Evolutionary conservation across 2,797 vertebrate genomes (phyloP), one percentile per base, ranked within the genome.

Genomic region (Mus caroli): DNA sequence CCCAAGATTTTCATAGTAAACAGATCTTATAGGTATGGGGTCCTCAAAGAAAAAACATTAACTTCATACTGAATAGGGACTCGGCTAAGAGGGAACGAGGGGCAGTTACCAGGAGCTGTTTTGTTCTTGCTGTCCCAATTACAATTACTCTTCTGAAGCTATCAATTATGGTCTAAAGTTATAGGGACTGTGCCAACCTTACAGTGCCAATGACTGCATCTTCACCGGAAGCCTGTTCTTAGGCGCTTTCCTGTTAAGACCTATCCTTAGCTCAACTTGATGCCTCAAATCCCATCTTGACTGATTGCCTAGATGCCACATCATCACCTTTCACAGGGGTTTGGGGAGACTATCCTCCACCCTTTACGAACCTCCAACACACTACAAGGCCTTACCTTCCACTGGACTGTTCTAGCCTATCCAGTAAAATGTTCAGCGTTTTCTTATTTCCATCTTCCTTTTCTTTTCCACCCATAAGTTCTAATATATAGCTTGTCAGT

Each of bases 121-220:
- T 28, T 52, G 26, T 26, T 82, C 71, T 37, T 4, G 22, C 24
- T n/a, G 8, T 43, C 3, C 28, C 20, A 40, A 85, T 0, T 1
- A 1, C 10, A 62, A 46, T 40, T 20, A 56, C 10, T 11, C 37
- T 34, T 69, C 46, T 80, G 90, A 52, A 73, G 31, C 12, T 62
- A 50, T 78, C 52, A 13, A 50, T 6, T 26, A 3, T 0, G 7
- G 19, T 87, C 50, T 46, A 28, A 92, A 62, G n/a, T 76, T 60
- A 9, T n/a, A 56, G 37, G 77, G 12, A 22, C 82, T 58, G 2
- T 1, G 1, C 26, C 43, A 43, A 17, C 62, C 88, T 76, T 3
- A 2, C 0, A 20, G 2, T 34, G 58, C n/a, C 87, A 67, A 28
- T 13, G 9, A 17, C 31, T 43, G 17, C 11, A 24, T 40, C 52